Base-by-base conservation (phyloP, 2,888 invertebrate species). In the Spatulosminthurus flaviceps region DNA sequence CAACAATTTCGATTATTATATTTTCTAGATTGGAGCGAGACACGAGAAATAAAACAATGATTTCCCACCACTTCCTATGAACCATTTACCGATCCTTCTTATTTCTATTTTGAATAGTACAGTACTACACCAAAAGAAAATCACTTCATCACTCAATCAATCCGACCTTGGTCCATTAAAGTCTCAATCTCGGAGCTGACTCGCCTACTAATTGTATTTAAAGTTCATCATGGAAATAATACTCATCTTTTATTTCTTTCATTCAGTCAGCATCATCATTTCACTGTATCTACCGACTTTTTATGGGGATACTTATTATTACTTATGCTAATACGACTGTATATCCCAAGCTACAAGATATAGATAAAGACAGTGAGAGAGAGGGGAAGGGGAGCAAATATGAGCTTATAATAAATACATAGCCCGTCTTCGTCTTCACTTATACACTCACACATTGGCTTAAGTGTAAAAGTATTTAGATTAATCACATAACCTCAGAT, bases 401-500 rank as follows among this genome's bases (percentile, higher is more conserved):
- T 34, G 34, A 34, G 9, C 34, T 9, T 34, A 34, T 4, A 34
- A 34, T n/a, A n/a, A n/a, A n/a, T n/a, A n/a, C n/a, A n/a, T n/a
- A n/a, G n/a, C n/a, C n/a, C n/a, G n/a, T n/a, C n/a, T 9, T 34
- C 34, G 5, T 34, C 34, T 34, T 34, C 34, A 4, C 34, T 34
- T 7, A 34, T 4, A 34, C 34, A 9, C 9, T 7, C 34, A 34
- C 34, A 34, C 9, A 16, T 19, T 2, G 16, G n/a, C 51, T 51
- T 13, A 16, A 51, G 51, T 19, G 51, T 13, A 51, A 51, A 51
- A 51, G 4, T 19, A n/a, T 51, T 51, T 51, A 51, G 51, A 51
- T 51, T 51, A 51, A 51, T 51, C 51, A 51, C 51, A 51, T 51
- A 51, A 51, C 51, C 51, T 51, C 51, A 51, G 51, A 51, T 51